These are phyloP conservation scores for Bos taurus DNA, from an alignment of 2,113 vertebrate genomes.

Conservation along the genomic window DNA sequence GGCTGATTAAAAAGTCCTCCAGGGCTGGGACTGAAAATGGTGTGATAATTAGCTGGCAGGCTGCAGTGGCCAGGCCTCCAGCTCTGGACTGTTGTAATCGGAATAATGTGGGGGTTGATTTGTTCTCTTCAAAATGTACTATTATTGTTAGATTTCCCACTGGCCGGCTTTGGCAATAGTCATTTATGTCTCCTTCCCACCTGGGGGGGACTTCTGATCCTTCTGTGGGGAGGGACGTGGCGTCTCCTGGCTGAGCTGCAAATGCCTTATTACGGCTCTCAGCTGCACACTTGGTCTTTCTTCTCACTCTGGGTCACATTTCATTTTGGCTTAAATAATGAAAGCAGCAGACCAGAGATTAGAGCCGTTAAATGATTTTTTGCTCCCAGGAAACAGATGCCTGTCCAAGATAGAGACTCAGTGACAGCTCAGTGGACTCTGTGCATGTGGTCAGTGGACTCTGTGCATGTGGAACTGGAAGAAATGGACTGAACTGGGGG, in stretches of 20 bases:
- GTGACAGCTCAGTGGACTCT: background rate
- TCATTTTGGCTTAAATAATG: slow-evolving; percentile 70
- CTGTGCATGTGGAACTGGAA: rapidly evolving
- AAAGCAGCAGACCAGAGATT: slow-evolving; percentile 59
- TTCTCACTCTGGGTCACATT: slow-evolving; percentile 59
- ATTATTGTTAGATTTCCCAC: slow-evolving; percentile 64
- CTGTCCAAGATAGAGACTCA: background rate
- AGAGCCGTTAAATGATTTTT: slow-evolving; percentile 51
- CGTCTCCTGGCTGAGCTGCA: background rate
- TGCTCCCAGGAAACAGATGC: slow-evolving; percentile 31
- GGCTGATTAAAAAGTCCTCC: background rate
- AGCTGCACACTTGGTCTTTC: background rate
- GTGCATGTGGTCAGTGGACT: background rate
- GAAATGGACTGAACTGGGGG: rapidly evolving
- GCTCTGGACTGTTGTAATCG: background rate
- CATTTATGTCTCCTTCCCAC: slow-evolving; percentile 41
- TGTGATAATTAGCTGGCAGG: background rate
- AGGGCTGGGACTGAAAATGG: rapidly evolving
- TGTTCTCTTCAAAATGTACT: slow-evolving; percentile 30
- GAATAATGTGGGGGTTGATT: slow-evolving; percentile 25
- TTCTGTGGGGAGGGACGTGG: background rate
- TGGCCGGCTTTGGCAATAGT: slow-evolving; percentile 50
- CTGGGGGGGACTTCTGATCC: slow-evolving; percentile 48
- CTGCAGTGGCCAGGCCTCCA: rapidly evolving
- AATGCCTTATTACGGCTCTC: slow-evolving; percentile 46